Conservation (phyloP, 2,888 invertebrate genomes). For the Phrixothrix hirtus region DNA sequence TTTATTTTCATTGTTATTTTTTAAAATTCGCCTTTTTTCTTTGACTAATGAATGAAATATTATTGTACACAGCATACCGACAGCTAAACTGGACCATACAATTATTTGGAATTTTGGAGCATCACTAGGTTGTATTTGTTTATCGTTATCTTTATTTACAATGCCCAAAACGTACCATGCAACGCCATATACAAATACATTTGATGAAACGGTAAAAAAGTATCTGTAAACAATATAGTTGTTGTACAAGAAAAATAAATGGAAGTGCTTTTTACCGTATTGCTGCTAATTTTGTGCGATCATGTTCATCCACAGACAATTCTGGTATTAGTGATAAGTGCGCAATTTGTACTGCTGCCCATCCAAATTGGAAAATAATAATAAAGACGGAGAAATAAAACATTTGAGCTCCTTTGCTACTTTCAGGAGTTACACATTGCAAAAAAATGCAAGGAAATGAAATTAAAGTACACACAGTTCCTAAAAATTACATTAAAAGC, state of each 20-base stretch:
- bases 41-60: constrained; percentile 74
- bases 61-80: constrained; percentile 67
- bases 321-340: constrained; percentile 90
- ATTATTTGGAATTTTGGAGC: constrained; percentile 69
- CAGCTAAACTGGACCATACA: constrained; percentile 68
- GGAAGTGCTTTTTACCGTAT: constrained; percentile 61
- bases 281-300: constrained; percentile 76
- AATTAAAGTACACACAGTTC: constrained; percentile 72
- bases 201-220: constrained; percentile 86
- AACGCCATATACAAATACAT: constrained; percentile 78
- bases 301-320: constrained; percentile 71
- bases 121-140: constrained; percentile 69
- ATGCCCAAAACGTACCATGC: constrained; percentile 74
- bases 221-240: constrained; percentile 64
- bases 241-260: background rate
- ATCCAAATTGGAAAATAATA: constrained; percentile 87
- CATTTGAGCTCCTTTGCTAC: constrained; percentile 70
- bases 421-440: constrained; percentile 68
- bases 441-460: constrained; percentile 89
- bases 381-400: constrained; percentile 77
- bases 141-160: constrained; percentile 57
- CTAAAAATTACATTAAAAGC: constrained; percentile 57
- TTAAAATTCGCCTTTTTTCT: constrained; percentile 57
- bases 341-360: constrained; percentile 90
- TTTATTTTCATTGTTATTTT: constrained; percentile 47